Evolutionary conservation across 1,140 invertebrate genomes (phyloP), one percentile per base, ranked within the genome.

Genomic region (Saccostrea echinata): DNA sequence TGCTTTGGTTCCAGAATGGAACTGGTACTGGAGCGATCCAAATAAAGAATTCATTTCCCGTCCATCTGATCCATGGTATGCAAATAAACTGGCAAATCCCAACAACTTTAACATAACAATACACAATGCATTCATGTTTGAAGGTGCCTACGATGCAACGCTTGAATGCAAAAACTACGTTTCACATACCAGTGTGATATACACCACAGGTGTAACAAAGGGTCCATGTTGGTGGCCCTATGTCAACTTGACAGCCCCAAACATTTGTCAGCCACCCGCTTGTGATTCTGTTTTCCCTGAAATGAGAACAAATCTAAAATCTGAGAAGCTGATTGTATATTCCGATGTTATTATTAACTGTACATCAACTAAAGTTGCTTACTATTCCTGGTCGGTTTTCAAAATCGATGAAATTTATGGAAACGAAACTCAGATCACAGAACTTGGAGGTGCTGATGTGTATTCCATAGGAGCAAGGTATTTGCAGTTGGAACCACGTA

Each of bases 171-270:
- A 89, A 30, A 91, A 91, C 52, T 71, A 85, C 24, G 91, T 91
- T 12, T 90, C 91, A 11, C 76, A 90, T 61, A 81, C 84, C 13
- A 43, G 9, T 21, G 43, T 24, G 12, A 27, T 64, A 24, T 89
- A 80, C 33, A 30, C 27, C 8, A 88, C 85, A 35, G 89, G 91
- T 16, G 89, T 91, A 1, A 91, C 91, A 0, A 90, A 89, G 64
- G 91, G 91, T 24, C 89, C 88, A 0, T 91, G 91, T 43, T 90
- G 88, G 89, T 91, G 91, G 91, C 91, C 91, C 0, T 89, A 87
- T 83, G 91, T 91, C 0, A 90, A 90, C 85, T 24, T 91, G 0
- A 85, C 86, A 21, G 16, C 43, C n/a, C 84, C 88, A 4, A 91
- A 90, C n/a, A 71, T 24, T 0, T 91, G 91, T 61, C 52, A 85